phyloP scores from a whole-genome alignment of 2,888 invertebrate genomes.

The Athalia circularis region DNA sequence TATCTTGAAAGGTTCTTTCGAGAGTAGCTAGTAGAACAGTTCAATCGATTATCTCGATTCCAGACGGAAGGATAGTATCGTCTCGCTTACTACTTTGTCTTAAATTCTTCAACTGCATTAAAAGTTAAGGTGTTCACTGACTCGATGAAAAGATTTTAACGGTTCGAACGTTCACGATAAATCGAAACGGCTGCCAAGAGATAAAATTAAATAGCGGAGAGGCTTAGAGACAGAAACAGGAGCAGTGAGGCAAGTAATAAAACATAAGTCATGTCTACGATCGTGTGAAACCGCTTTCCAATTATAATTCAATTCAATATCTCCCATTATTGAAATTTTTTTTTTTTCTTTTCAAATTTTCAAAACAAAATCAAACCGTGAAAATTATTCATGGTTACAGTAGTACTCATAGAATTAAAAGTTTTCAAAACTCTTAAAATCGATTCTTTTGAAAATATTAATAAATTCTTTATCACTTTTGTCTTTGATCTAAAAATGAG shows the following conservation, averaged over 20 bases:
- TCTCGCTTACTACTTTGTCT: conserved; percentile 30
- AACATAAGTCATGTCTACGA: conserved; percentile 20
- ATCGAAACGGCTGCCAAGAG: conserved; percentile 3
- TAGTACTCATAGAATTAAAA: neutral
- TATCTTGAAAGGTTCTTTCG: neutral
- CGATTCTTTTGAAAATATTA: too few relatives aligned
- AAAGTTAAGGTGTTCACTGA: conserved; percentile 28
- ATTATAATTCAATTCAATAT: neutral
- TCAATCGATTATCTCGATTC: conserved; percentile 24
- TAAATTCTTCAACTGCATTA: conserved; percentile 28
- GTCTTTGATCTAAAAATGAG: too few relatives aligned
- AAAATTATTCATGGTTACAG: too few relatives aligned
- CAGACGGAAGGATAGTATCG: conserved; percentile 4
- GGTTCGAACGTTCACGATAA: conserved; percentile 24
- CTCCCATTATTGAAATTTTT: too few relatives aligned
- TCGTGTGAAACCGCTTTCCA: neutral
- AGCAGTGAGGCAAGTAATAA: neutral
- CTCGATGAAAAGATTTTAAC: conserved; percentile 24
- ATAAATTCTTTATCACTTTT: too few relatives aligned
- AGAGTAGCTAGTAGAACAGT: neutral
- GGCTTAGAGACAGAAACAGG: neutral
- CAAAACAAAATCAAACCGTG: too few relatives aligned
- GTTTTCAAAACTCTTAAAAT: too few relatives aligned
- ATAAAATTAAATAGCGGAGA: conserved; percentile 15
- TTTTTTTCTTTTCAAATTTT: too few relatives aligned